Percentiles rank a stretch among this genome's conserved stretches.
Conservation (phyloP, 2,113 vertebrate species). For the Pluvialis apricaria region DNA sequence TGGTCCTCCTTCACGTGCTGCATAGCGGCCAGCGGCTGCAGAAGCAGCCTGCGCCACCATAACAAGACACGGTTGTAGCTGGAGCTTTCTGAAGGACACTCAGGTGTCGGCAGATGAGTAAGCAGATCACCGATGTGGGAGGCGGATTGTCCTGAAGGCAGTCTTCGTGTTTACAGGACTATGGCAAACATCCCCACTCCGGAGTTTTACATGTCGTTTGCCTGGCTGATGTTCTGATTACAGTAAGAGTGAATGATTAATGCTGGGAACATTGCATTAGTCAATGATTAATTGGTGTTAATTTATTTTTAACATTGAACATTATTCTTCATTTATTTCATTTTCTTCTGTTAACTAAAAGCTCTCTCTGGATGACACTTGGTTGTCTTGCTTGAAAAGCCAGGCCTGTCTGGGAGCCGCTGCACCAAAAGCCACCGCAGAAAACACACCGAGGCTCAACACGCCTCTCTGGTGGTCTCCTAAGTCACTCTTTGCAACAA, state of each 20-base stretch:
- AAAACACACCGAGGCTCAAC: background rate
- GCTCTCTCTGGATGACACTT: background rate
- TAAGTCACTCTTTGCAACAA: background rate
- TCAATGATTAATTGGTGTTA: constrained; percentile 35
- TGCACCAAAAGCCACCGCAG: background rate
- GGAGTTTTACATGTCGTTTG: fast-evolving
- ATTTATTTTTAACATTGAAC: background rate
- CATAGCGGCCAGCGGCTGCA: fast-evolving
- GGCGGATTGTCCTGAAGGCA: background rate
- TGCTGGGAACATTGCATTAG: background rate
- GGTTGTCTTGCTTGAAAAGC: background rate
- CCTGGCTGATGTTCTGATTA: background rate
- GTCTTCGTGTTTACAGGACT: fast-evolving
- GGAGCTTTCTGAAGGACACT: background rate
- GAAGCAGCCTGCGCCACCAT: background rate
- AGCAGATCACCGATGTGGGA: fast-evolving
- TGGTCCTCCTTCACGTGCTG: fast-evolving
- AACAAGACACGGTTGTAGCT: fast-evolving
- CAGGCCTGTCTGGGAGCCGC: background rate
- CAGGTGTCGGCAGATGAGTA: fast-evolving
- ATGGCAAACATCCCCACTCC: background rate
- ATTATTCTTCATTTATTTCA: background rate
- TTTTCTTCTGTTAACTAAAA: background rate
- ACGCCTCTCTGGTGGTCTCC: background rate
- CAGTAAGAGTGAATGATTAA: background rate